phyloP scores from a whole-genome alignment of 2,797 vertebrate species.

The Lophotriccus pileatus region DNA sequence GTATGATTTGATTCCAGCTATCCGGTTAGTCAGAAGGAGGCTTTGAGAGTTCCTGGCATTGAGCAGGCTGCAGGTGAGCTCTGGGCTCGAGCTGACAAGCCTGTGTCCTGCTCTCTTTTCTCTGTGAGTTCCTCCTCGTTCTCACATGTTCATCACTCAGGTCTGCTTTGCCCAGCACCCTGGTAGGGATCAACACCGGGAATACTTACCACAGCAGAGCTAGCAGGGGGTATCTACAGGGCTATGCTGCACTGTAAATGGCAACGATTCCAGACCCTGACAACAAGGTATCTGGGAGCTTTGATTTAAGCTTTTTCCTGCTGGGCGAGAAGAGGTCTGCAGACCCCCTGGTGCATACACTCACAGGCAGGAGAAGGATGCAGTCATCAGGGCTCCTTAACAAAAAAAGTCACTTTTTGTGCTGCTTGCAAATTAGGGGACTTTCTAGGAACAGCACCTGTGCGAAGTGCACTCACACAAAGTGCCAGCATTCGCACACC shows the following conservation, averaged over 20 bases:
- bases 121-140: background rate
- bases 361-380: background rate
- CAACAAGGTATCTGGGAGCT: background rate
- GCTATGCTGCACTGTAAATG: background rate
- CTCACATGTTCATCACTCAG: background rate
- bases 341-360: background rate
- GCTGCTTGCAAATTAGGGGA: conserved; percentile 44
- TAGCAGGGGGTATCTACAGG: background rate
- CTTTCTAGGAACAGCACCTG: conserved; percentile 57
- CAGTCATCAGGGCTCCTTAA: background rate
- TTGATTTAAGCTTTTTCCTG: background rate
- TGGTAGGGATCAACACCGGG: background rate
- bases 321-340: background rate
- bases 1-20: background rate
- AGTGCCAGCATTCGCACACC: rapidly evolving
- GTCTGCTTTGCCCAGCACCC: background rate
- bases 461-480: background rate
- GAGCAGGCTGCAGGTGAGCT: background rate
- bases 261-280: background rate
- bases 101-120: background rate
- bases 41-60: background rate
- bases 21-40: background rate
- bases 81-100: background rate
- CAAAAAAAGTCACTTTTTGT: background rate
- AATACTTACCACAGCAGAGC: background rate